Base-by-base conservation (phyloP, 2,888 invertebrate species). In the Bimastos eiseni region DNA sequence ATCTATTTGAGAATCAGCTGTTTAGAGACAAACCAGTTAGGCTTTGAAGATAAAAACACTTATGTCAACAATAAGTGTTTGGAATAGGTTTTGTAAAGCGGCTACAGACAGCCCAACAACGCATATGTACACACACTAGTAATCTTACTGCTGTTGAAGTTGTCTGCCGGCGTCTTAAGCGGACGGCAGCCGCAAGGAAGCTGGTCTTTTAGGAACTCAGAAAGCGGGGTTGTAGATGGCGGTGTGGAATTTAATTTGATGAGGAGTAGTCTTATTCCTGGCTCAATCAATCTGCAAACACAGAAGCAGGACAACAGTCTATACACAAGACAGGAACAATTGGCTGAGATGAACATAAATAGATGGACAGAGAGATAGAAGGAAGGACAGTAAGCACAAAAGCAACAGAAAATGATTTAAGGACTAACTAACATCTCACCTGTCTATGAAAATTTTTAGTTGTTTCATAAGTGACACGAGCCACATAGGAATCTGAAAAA, bases 181-280 rank as follows among this genome's bases (percentile, higher is more conserved):
- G 86, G 86, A 37, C 36, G 33, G n/a, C 86, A 86, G 36, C 86
- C 86, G 24, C 86, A 86, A 36, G 86, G 86, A 30, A 86, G 86
- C 86, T 37, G 86, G n/a, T 34, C 86, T 34, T 86, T 86, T 37
- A 86, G 86, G 86, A 86, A 86, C 8, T 86, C 86, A n/a, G 86
- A 86, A 1, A 86, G 86, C 36, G 86, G 86, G 24, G 86, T 86
- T 37, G 36, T 24, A 34, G 37, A 86, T 21, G 34, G 86, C 36
- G 86, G 86, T 19, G n/a, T 24, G 34, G 86, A 34, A 86, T 34
- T 86, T 36, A 37, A 86, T 36, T 86, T 86, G 86, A 36, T 86
- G n/a, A 86, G 86, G 36, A 86, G 86, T 19, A 86, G 86, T 37
- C 86, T 34, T n/a, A 86, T 86, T 86, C 86, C 86, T 36, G 86